Evolutionary conservation across 2,797 vertebrate genomes (phyloP).

Genomic region (Cirrhinus molitorella): DNA sequence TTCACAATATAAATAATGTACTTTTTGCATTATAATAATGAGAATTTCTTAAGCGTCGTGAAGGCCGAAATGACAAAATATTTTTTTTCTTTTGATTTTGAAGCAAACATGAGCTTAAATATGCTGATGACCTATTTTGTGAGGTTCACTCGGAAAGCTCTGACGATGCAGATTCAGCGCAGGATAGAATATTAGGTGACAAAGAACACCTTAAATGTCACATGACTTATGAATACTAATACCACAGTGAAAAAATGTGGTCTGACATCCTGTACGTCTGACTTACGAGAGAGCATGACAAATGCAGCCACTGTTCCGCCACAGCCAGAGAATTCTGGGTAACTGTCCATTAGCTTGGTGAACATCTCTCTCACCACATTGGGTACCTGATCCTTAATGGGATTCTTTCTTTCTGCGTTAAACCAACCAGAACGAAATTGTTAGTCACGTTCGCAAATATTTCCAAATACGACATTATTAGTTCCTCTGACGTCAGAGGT

Average conservation of each 20-base stretch:
- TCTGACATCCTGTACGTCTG: constrained; percentile 22
- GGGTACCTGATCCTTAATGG: constrained; percentile 77
- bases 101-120: not conserved
- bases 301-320: constrained; percentile 88
- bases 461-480: not conserved
- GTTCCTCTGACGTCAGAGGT: not conserved
- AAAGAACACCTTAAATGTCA: not conserved
- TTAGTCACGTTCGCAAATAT: constrained; percentile 11
- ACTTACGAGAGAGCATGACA: constrained; percentile 87
- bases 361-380: constrained; percentile 80
- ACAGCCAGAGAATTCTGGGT: constrained; percentile 82
- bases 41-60: not conserved
- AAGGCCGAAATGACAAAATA: not conserved
- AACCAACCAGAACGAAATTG: not conserved
- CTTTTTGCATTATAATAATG: not conserved
- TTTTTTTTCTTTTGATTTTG: not conserved
- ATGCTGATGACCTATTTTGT: not conserved
- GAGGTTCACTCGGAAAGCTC: not conserved
- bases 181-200: not conserved
- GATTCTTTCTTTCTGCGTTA: constrained; percentile 77
- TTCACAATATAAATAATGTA: not conserved
- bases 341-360: constrained; percentile 75
- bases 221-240: constrained; percentile 10
- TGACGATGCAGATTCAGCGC: not conserved
- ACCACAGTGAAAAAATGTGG: constrained; percentile 31